Evolutionary conservation across 1,140 invertebrate species (phyloP), one percentile per base, ranked within the genome.

Genomic region (Pogonognathellus flavescens): DNA sequence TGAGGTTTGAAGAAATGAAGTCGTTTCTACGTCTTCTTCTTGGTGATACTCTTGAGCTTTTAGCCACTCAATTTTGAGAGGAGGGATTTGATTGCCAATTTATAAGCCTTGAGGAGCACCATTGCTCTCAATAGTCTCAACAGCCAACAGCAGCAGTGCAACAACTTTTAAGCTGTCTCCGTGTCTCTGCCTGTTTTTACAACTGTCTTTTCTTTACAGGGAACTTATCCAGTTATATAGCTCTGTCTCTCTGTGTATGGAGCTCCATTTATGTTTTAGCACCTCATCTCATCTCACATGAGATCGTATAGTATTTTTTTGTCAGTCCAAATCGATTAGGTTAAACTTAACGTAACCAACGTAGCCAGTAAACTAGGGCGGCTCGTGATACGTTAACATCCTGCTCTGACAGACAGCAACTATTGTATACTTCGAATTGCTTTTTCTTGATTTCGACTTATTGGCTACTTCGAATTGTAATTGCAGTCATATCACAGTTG

Each of bases 11-110:
- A 49, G 22, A 31, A 76, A 76, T 50, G 13, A 16, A 76, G 41
- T 76, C 13, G 41, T 76, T 76, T 31, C 20, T 31, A 8, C 3
- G 41, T 76, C 70, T 41, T 76, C 41, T 50, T 41, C 14, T 49
- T 41, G 9, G 25, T n/a, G 22, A 14, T 18, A 20, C 62, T 66
- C 20, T 25, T 14, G 11, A 66, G 10, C 22, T 66, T 25, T 20
- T 25, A 76, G 70, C 70, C 41, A 50, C 70, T 76, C 70, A 41
- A 76, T 76, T 76, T 76, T 50, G 41, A 76, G 31, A 76, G 70
- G 70, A 76, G 18, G 70, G 70, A 50, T 76, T 76, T 76, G 70
- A 76, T 76, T 76, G 70, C 70, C 70, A 50, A 76, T 76, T 76
- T 76, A 76, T 76, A 31, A 76, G 31, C 70, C 70, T 76, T 76